phyloP scores from a whole-genome alignment of 2,113 vertebrate species.

The Apistogramma diplotaenia region DNA sequence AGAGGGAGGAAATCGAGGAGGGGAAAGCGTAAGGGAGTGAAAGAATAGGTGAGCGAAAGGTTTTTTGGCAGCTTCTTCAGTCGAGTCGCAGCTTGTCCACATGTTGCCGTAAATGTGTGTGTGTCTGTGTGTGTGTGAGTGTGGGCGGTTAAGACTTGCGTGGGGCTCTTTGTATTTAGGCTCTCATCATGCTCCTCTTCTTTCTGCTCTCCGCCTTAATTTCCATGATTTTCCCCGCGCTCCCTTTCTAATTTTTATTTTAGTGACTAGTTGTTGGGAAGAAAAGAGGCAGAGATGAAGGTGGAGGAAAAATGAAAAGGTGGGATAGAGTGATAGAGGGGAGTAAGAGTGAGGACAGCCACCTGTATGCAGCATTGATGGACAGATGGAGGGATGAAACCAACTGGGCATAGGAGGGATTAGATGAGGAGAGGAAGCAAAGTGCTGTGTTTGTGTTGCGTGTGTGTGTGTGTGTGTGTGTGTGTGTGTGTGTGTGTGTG shows the following conservation, averaged over 20 bases:
- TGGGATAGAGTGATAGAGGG: not conserved
- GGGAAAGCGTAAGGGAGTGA: not conserved
- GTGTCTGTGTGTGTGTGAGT: conserved; percentile 11
- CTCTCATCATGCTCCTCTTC: conserved; percentile 21
- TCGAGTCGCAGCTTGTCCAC: conserved; percentile 47
- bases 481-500: conserved; percentile 27
- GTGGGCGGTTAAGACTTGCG: not conserved
- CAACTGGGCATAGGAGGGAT: conserved; percentile 62
- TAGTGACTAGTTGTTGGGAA: not conserved
- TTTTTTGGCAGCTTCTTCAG: conserved; percentile 42
- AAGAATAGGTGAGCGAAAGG: conserved; percentile 4
- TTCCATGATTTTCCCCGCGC: not conserved
- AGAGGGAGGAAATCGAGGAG: conserved; percentile 11
- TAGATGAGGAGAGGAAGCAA: conserved; percentile 62
- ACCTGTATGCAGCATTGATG: conserved; percentile 64
- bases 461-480: conserved; percentile 11
- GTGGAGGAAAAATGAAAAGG: conserved; percentile 5
- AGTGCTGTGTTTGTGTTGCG: conserved; percentile 25
- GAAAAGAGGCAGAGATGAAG: not conserved
- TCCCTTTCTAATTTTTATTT: conserved; percentile 2
- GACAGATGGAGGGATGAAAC: conserved; percentile 72
- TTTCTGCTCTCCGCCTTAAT: not conserved
- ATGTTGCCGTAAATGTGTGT: conserved; percentile 19
- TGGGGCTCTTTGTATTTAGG: conserved; percentile 22
- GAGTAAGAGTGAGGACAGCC: conserved; percentile 27